phyloP scores from a whole-genome alignment of 64 coral and sea anemone genomes.

The Montipora foliosa region DNA sequence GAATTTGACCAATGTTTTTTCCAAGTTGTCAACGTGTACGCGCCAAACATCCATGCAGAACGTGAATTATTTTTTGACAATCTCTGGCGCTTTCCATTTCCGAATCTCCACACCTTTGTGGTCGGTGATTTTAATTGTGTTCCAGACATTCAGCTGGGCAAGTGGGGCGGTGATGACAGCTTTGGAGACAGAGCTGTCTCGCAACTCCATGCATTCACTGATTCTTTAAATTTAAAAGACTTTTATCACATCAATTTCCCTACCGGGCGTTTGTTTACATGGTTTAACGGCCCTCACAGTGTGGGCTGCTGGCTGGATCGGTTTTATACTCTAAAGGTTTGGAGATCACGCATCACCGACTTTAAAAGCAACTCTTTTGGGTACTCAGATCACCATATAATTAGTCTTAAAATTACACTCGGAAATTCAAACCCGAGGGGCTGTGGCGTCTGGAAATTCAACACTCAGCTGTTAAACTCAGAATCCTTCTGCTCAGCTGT shows the following conservation, averaged over 20 bases:
- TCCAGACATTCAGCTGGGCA: neutral
- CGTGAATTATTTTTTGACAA: neutral
- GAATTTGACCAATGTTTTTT: neutral
- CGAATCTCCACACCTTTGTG: neutral
- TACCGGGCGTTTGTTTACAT: neutral
- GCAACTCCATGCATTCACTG: neutral
- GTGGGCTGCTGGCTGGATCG: neutral
- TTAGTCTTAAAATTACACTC: neutral
- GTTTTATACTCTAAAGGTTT: neutral
- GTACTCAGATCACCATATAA: constrained; percentile 4
- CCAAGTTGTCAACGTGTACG: neutral
- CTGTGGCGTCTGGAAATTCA: neutral
- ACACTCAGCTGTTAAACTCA: neutral
- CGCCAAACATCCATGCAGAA: neutral
- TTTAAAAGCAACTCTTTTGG: neutral
- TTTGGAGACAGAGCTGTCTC: neutral
- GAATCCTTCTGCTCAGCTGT: neutral
- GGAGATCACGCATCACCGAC: neutral
- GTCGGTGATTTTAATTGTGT: constrained; percentile 2
- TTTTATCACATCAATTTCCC: neutral
- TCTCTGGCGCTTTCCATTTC: neutral
- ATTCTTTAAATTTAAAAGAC: neutral
- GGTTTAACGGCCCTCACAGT: neutral
- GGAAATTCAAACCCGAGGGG: neutral
- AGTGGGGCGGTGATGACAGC: neutral